Conservation (phyloP, 2,113 vertebrate species). For the Ameiurus melas region DNA sequence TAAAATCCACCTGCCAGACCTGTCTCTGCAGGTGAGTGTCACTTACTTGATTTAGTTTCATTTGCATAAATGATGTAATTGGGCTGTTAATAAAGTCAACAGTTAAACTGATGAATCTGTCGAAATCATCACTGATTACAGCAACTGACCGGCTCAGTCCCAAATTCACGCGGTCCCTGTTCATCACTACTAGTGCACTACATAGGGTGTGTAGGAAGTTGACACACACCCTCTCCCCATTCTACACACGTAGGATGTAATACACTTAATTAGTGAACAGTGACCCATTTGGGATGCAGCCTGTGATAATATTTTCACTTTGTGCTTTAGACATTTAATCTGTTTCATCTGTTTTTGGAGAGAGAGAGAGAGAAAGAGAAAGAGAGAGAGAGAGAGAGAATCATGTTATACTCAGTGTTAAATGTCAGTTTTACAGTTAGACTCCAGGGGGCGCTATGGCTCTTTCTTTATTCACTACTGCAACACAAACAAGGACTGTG, state of each 20-base stretch:
- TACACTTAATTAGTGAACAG: background rate
- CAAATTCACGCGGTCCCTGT: background rate
- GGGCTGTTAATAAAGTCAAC: background rate
- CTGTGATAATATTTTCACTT: background rate
- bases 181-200: background rate
- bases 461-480: background rate
- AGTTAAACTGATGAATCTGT: background rate
- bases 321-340: background rate
- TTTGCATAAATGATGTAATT: background rate
- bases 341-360: too few species aligned
- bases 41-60: background rate
- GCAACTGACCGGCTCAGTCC: background rate
- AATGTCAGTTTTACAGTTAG: background rate
- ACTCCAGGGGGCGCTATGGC: background rate
- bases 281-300: background rate
- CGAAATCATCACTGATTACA: background rate
- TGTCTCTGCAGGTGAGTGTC: slow-evolving; percentile 84
- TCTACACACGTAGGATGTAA: background rate
- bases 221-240: too few species aligned
- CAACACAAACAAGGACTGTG: background rate
- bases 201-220: background rate
- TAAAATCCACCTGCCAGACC: slow-evolving; percentile 75
- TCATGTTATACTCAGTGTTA: background rate
- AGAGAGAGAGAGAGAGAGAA: background rate
- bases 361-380: background rate